Evolutionary conservation across 2,797 vertebrate species (phyloP).

Genomic region (Onychomys arenicola): DNA sequence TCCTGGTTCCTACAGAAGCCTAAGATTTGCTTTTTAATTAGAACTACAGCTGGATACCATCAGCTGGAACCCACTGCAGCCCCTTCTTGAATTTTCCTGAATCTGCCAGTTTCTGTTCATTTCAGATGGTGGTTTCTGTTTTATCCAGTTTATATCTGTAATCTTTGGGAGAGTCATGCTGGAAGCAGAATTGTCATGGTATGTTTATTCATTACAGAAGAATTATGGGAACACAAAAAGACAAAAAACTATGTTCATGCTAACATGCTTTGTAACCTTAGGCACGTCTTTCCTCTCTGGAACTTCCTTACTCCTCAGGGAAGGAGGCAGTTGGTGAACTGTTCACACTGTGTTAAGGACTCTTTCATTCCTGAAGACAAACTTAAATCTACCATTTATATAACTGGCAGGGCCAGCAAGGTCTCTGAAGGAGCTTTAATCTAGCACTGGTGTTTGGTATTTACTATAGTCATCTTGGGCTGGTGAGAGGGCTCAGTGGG

Average conservation of each 20-base stretch:
- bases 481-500: not conserved
- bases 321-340: constrained; percentile 32
- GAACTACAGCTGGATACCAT: not conserved
- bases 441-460: not conserved
- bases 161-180: not conserved
- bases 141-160: not conserved
- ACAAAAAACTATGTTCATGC: not conserved
- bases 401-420: not conserved
- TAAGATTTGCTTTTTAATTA: constrained; percentile 4
- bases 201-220: constrained; percentile 28
- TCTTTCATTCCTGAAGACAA: not conserved
- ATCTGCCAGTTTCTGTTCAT: constrained; percentile 22
- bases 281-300: constrained; percentile 2
- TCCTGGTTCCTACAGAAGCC: constrained; percentile 22
- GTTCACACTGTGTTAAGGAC: not conserved
- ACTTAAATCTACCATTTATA: fast-evolving
- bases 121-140: constrained; percentile 40
- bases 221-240: constrained; percentile 41
- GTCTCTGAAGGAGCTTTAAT: not conserved
- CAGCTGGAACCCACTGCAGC: not conserved
- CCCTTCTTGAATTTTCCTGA: constrained; percentile 7
- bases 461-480: not conserved
- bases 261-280: not conserved
- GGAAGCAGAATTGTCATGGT: constrained; percentile 45
- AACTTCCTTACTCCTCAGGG: not conserved